Conservation (phyloP, 2,113 vertebrate genomes). For the Plestiodon gilberti region DNA sequence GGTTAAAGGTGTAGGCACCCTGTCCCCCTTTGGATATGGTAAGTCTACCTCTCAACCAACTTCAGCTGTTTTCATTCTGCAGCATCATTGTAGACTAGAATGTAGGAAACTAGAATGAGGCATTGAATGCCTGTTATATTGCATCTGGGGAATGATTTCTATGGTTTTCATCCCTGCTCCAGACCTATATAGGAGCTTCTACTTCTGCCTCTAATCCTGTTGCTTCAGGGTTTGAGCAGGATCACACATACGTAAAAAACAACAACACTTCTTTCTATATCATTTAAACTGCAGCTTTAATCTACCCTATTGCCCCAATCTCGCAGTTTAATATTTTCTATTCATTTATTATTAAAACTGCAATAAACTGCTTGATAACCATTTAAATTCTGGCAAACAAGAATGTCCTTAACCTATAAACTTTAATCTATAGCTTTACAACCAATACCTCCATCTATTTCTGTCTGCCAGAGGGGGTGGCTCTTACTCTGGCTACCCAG, state of each 20-base stretch:
- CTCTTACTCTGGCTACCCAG: neutral
- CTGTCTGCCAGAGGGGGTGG: neutral
- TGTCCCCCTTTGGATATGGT: no score
- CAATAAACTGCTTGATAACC: slow-evolving; percentile 35
- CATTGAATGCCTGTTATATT: neutral
- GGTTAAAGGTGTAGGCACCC: no score
- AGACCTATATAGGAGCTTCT: neutral
- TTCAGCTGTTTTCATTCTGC: neutral
- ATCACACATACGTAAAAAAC: no score
- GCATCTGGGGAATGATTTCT: neutral
- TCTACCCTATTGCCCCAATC: neutral
- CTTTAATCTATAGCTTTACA: slow-evolving; percentile 2
- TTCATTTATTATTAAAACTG: slow-evolving; percentile 49
- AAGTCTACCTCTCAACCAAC: no score
- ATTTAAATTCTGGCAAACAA: slow-evolving; percentile 41
- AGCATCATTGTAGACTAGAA: neutral
- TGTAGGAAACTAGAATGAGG: neutral
- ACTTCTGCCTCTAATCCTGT: neutral
- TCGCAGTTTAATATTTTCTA: slow-evolving; percentile 41
- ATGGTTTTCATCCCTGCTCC: neutral
- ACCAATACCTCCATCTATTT: neutral
- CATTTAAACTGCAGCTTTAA: slow-evolving; percentile 24
- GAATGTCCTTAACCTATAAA: neutral
- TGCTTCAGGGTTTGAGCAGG: neutral
- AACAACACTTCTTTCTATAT: neutral